phyloP scores from a whole-genome alignment of 2,888 invertebrate genomes.

The Leptinotarsa rubiginosa region DNA sequence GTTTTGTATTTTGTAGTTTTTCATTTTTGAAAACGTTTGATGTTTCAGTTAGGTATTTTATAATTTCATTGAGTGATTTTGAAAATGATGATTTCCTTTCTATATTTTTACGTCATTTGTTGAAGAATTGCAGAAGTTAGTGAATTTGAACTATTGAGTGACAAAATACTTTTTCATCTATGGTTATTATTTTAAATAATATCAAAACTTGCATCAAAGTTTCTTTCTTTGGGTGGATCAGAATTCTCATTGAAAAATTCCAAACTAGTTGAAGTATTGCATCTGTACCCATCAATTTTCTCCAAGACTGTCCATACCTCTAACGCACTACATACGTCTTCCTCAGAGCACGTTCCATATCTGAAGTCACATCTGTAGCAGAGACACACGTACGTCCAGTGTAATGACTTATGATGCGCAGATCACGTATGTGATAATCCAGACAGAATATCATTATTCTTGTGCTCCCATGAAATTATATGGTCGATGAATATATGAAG shows the following conservation, averaged over 20 bases:
- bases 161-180: too few relatives aligned
- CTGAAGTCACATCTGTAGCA: conserved; percentile 21
- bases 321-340: conserved; percentile 17
- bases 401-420: conserved; percentile 24
- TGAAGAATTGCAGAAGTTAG: too few relatives aligned
- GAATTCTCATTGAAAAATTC: neutral
- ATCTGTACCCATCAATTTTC: neutral
- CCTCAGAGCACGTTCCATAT: conserved; percentile 8
- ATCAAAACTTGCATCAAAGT: too few relatives aligned
- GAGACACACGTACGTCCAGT: conserved; percentile 18
- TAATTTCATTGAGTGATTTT: too few relatives aligned
- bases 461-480: conserved; percentile 62
- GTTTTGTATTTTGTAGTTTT: too few relatives aligned
- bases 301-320: conserved; percentile 10
- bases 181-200: too few relatives aligned
- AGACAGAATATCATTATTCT: conserved; percentile 33
- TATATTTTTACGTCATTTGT: too few relatives aligned
- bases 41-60: too few relatives aligned
- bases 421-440: conserved; percentile 27
- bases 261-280: neutral
- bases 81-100: too few relatives aligned
- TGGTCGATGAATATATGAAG: conserved; percentile 56
- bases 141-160: too few relatives aligned
- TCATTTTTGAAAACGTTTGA: too few relatives aligned
- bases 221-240: neutral